Base-by-base conservation (phyloP, 2,888 invertebrate genomes). In the Cephonodes hylas region DNA sequence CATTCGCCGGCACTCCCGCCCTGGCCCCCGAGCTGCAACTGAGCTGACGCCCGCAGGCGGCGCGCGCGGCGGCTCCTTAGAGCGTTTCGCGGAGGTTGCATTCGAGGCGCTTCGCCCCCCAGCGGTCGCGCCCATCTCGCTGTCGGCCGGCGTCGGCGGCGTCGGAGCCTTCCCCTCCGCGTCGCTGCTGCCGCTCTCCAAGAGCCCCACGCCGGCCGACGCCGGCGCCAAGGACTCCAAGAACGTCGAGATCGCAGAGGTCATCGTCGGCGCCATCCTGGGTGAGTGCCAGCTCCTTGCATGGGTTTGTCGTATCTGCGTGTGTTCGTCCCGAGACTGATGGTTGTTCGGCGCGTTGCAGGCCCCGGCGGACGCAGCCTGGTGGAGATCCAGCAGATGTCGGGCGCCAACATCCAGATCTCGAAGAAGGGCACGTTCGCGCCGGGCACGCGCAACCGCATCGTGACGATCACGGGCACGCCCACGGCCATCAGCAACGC, bases 351-450 rank as follows among this genome's bases (percentile, higher is more conserved):
- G 8, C 10, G 6, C 0, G 0, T 65, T 65, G 59, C 93, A 96
- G 96, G 97, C 85, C 98, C 98, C 74, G 98, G 98, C 85, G 99
- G 99, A 72, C 96, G 98, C 92, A 97, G 98, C 90, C 95, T 99
- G 86, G 97, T 98, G 83, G 99, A 99, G 94, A 97, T 99, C 92
- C 99, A 99, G 94, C 97, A 98, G 93, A 95, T 96, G 93, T 98
- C 98, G 85, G 98, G 98, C 89, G 98, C 99, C 91, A 98, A 97
- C 94, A 98, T 99, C 93, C 98, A 99, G 94, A 99, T 99, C 93
- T 98, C 98, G 77, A 99, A 99, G 95, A 99, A 99, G 94, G 98
- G 98, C 88, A 97, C 97, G 84, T 99, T 97, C 94, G 97, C 98
- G 81, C 98, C 99, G 73, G 98, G 98, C 91, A 99, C 98, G 75